Evolutionary conservation across 2,113 vertebrate species (phyloP).

Genomic region (Trachemys scripta): DNA sequence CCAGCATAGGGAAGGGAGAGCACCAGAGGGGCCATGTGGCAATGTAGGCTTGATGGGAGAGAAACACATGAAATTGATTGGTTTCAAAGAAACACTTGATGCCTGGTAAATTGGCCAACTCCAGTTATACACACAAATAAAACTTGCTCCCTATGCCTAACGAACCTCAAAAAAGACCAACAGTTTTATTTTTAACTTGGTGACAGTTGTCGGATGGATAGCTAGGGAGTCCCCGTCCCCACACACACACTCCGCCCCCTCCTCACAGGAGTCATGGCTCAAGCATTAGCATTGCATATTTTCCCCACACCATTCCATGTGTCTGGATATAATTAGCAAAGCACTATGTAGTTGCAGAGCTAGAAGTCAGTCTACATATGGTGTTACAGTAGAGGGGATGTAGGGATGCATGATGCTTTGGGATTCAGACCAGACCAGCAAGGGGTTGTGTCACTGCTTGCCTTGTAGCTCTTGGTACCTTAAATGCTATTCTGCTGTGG

Average conservation of each 20-base stretch:
- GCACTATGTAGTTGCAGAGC: background rate
- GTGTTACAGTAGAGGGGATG: background rate
- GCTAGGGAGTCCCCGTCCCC: background rate
- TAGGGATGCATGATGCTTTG: too few relatives aligned
- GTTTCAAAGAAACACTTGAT: background rate
- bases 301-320: background rate
- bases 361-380: background rate
- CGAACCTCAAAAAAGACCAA: background rate
- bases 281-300: background rate
- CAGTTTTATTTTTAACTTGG: background rate
- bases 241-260: too few relatives aligned
- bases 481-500: too few relatives aligned
- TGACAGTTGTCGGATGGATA: background rate
- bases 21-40: background rate
- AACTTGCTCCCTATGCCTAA: rapidly evolving
- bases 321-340: background rate
- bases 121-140: background rate
- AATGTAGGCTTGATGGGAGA: background rate
- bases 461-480: too few relatives aligned
- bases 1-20: background rate
- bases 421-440: too few relatives aligned
- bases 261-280: background rate
- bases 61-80: background rate
- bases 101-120: background rate
- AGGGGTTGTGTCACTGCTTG: too few relatives aligned